Evolutionary conservation across 2,888 invertebrate species (phyloP), one percentile per base, ranked within the genome.

Genomic region (Eueremaeus valkanovi): DNA sequence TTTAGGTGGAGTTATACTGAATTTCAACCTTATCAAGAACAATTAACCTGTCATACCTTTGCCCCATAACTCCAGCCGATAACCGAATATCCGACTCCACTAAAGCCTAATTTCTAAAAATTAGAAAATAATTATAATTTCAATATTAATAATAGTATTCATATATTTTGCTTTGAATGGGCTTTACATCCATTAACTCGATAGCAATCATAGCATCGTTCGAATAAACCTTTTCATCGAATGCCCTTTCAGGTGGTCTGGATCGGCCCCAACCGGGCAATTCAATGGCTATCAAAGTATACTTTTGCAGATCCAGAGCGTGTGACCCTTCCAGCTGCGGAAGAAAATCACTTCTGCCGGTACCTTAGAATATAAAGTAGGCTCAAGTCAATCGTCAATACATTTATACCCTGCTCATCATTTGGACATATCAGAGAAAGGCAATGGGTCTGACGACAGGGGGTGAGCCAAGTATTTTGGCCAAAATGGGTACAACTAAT

Each of bases 31-130:
- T n/a, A n/a, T n/a, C n/a, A n/a, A n/a, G n/a, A n/a, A n/a, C n/a
- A n/a, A n/a, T n/a, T n/a, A n/a, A n/a, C n/a, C n/a, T n/a, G n/a
- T n/a, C n/a, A n/a, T n/a, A n/a, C 74, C 33, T 66, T 74, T 27
- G 74, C 74, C 16, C 74, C 74, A 33, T 74, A 66, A 1, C 66
- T 66, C 74, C 74, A 74, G n/a, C 74, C 66, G 31, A 74, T 72
- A 6, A 74, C 74, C 13, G 45, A 74, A 49, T 74, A 74, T 31
- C 31, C 66, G 16, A n/a, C n/a, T n/a, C n/a, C n/a, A n/a, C 31
- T 63, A 33, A 66, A 74, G 49, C 66, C 66, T 8, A 74, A 31
- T 11, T 33, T 63, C 70, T 73, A 9, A n/a, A 58, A 24, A 73
- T n/a, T 68, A 21, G 8, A n/a, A 58, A 24, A 73, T n/a, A 73